Evolutionary conservation across 1,140 invertebrate genomes (phyloP).

Genomic region (Venustaconcha ellipsiformis): DNA sequence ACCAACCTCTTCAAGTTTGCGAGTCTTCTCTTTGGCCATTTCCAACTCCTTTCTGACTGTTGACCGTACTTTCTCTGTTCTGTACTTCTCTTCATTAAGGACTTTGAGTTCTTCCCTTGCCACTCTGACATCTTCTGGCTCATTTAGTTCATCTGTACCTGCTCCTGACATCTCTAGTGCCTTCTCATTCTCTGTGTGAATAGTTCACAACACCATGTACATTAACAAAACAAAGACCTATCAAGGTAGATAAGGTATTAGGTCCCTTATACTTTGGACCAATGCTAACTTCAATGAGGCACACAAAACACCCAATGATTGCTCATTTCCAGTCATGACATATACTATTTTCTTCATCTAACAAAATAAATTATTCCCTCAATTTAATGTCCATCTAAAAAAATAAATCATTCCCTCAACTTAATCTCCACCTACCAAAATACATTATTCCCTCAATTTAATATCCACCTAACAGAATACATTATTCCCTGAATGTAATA

Average conservation of each 20-base stretch:
- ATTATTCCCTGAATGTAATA: no score
- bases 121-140: slow-evolving; percentile 82
- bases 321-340: no score
- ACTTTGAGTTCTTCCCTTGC: slow-evolving; percentile 87
- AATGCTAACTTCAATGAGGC: neutral
- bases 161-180: slow-evolving; percentile 45
- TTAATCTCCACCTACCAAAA: no score
- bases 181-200: slow-evolving; percentile 44
- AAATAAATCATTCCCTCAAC: no score
- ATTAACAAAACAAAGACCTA: neutral
- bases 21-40: slow-evolving; percentile 79
- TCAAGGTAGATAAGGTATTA: neutral
- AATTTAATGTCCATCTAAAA: no score
- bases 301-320: no score
- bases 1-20: slow-evolving; percentile 83
- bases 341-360: no score
- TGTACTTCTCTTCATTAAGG: slow-evolving; percentile 86
- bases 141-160: slow-evolving; percentile 69
- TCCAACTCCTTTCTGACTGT: slow-evolving; percentile 85
- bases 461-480: no score
- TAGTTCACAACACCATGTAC: neutral
- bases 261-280: neutral
- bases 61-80: slow-evolving; percentile 80
- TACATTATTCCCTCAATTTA: no score
- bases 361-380: no score